Percentiles rank a stretch among this genome's conserved stretches.
phyloP scores from a whole-genome alignment of 2,113 vertebrate species.

The Sardina pilchardus region DNA sequence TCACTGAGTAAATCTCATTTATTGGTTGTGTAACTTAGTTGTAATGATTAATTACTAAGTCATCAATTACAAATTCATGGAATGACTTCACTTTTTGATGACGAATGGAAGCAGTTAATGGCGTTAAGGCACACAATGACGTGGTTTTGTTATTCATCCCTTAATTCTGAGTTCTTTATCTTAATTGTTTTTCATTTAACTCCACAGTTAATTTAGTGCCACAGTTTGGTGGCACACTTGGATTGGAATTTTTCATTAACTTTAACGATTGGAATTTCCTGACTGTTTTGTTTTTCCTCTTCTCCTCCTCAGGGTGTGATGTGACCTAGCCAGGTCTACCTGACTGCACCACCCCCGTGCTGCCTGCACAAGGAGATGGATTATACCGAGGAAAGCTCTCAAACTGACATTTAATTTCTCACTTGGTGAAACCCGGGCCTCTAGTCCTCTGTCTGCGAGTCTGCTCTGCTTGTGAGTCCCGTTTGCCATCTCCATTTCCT shows the following conservation, averaged over 20 bases:
- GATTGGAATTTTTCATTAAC: neutral
- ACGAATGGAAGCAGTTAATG: neutral
- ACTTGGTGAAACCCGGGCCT: neutral
- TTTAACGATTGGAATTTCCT: neutral
- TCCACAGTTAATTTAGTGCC: neutral
- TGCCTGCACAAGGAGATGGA: neutral
- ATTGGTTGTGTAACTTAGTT: neutral
- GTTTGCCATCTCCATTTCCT: neutral
- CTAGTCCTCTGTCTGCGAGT: neutral
- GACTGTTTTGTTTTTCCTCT: neutral
- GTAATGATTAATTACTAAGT: neutral
- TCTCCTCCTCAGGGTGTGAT: neutral
- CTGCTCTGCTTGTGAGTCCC: neutral
- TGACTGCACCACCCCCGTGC: neutral
- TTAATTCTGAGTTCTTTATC: neutral
- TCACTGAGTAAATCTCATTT: neutral
- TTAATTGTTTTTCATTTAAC: neutral
- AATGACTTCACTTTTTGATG: neutral
- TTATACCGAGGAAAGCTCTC: neutral
- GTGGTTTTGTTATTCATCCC: neutral
- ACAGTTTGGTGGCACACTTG: neutral
- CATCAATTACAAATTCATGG: neutral
- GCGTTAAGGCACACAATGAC: neutral
- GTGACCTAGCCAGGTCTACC: neutral
- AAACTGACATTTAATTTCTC: constrained; percentile 10